Conservation (phyloP, 1,140 invertebrate genomes). For the Magallana gigas region DNA sequence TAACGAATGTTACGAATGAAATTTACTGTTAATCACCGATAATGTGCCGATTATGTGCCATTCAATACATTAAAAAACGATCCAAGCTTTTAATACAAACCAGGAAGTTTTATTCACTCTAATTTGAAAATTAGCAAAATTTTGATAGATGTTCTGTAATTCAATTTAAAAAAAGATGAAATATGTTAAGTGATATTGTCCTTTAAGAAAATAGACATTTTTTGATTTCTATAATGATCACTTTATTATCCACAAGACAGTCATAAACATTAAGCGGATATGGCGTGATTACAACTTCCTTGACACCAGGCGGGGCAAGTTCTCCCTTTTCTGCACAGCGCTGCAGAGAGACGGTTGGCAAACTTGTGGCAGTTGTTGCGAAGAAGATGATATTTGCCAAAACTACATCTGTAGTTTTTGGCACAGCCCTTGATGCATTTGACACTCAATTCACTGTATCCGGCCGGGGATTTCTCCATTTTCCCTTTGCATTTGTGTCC, state of each 20-base stretch:
- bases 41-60: no score
- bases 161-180: no score
- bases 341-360: conserved; percentile 36
- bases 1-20: no score
- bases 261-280: neutral
- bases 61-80: no score
- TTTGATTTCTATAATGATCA: no score
- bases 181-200: no score
- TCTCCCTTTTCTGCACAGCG: neutral
- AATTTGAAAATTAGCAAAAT: no score
- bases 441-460: conserved; percentile 40
- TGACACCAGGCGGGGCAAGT: conserved; percentile 38
- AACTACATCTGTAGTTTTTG: neutral
- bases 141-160: no score
- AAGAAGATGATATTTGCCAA: conserved; percentile 27
- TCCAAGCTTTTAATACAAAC: no score
- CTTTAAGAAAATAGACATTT: no score
- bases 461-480: conserved; percentile 29
- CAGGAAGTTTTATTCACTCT: no score
- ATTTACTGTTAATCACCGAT: no score
- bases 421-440: conserved; percentile 42
- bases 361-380: conserved; percentile 49
- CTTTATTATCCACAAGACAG: neutral
- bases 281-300: neutral
- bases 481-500: neutral